Evolutionary conservation across 2,888 invertebrate species (phyloP), one percentile per base, ranked within the genome.

Genomic region (Eueremaeus valkanovi): DNA sequence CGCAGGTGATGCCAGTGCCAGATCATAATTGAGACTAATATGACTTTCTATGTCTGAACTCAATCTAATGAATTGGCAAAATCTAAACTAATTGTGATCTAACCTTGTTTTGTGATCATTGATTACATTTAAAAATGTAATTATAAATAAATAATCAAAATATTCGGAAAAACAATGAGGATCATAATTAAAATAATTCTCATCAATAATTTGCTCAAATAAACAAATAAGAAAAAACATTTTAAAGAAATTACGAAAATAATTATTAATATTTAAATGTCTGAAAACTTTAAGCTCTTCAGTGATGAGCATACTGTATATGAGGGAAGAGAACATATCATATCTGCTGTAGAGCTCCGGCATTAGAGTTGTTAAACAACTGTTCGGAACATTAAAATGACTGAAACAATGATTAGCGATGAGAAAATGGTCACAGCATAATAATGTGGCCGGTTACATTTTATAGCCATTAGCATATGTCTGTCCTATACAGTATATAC

Each of bases 41-140:
- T 68, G 68, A 68, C 68, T 68, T n/a, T 58, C 36, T 24, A 40
- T 68, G 63, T 40, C 11, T 68, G 68, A 68, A 24, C 68, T 40
- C 68, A 33, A 68, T n/a, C 16, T 68, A 68, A 68, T 68, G 33
- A 68, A 68, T 68, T 68, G 68, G 42, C 36, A 40, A 31, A 66
- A 36, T 24, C 40, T 24, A 36, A 36, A 36, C 36, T 8, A 8
- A 8, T 36, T 36, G 36, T 36, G 5, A 8, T 36, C 11, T 36
- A 36, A 24, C 11, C 27, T 11, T 13, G 6, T 55, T 3, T 27
- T 55, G 21, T 27, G n/a, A 55, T 13, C 1, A 27, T 27, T 21
- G n/a, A 21, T 6, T 27, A 13, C 27, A 11, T 21, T 55, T 55
- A 55, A 55, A 49, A 55, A 55, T 27, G 13, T 27, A 55, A 55